A percentile compares a stretch with the other conserved stretches of the same genome.
Conservation (phyloP, 2,113 vertebrate genomes). For the Megaptera novaeangliae region DNA sequence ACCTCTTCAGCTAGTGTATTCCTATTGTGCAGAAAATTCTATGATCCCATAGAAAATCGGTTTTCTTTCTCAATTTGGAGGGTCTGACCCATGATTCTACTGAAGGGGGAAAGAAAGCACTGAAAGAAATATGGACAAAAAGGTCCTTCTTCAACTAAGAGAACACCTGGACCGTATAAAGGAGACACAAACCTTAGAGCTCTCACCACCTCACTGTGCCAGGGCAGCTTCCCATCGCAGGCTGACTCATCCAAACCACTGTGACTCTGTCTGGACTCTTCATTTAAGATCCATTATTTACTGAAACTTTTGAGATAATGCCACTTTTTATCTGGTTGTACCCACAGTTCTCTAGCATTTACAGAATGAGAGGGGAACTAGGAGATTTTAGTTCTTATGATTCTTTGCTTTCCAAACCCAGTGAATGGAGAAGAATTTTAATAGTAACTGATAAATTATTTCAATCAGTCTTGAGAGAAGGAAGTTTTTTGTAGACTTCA, state of each 20-base stretch:
- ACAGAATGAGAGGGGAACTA: not conserved
- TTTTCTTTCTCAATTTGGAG: conserved; percentile 45
- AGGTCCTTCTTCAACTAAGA: conserved; percentile 30
- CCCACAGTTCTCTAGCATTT: not conserved
- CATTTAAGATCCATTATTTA: not conserved
- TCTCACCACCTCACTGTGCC: conserved; percentile 16
- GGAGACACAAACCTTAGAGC: not conserved
- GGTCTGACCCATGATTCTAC: conserved; percentile 29
- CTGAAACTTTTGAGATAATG: conserved; percentile 34
- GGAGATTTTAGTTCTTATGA: not conserved
- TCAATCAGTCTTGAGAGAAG: conserved; percentile 13
- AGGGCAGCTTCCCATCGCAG: not conserved
- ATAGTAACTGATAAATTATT: not conserved
- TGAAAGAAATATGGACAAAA: conserved; percentile 55
- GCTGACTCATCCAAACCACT: not conserved
- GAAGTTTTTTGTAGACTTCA: not conserved
- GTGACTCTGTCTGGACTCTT: not conserved
- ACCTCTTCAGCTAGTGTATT: conserved; percentile 54
- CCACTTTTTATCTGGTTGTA: not conserved
- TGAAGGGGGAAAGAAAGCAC: not conserved
- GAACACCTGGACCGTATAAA: conserved; percentile 63
- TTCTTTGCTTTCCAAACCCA: not conserved
- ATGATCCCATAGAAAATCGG: conserved; percentile 47
- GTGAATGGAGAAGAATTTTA: conserved; percentile 5
- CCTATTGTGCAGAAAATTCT: conserved; percentile 59